Conservation (phyloP, 1,140 invertebrate genomes). For the Dendrolimus punctatus region DNA sequence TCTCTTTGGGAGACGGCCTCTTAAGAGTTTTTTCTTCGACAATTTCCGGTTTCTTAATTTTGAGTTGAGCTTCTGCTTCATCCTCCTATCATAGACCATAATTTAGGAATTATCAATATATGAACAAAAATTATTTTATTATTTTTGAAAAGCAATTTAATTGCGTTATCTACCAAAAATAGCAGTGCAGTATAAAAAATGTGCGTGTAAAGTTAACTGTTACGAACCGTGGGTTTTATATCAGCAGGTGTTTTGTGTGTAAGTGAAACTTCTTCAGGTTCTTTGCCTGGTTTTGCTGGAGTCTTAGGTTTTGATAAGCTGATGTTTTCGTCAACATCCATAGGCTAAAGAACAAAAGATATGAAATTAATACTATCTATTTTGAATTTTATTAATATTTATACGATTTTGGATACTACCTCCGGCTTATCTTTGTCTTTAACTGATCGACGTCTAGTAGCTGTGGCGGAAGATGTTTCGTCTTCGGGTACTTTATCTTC, state of each 20-base stretch:
- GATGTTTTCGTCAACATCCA: conserved; percentile 61
- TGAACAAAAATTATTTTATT: not conserved
- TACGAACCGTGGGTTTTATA: conserved; percentile 62
- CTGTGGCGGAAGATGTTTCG: conserved; percentile 45
- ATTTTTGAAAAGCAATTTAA: conserved; percentile 8
- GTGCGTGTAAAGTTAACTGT: conserved; percentile 7
- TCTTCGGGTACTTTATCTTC: conserved; percentile 50
- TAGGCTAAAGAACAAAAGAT: conserved; percentile 41
- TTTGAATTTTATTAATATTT: conserved; percentile 20
- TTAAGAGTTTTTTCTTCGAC: conserved; percentile 62
- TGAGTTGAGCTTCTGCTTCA: conserved; percentile 58
- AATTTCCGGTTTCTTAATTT: conserved; percentile 62
- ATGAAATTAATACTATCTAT: conserved; percentile 10
- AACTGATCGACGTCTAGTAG: conserved; percentile 48
- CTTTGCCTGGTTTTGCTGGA: conserved; percentile 44
- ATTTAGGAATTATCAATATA: no score
- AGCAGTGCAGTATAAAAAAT: no score
- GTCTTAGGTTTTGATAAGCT: conserved; percentile 51
- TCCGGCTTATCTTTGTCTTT: conserved; percentile 61
- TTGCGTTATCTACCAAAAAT: not conserved
- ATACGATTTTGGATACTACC: conserved; percentile 28
- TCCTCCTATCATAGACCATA: conserved; percentile 38
- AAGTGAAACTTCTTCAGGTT: conserved; percentile 58
- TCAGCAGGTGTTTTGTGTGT: conserved; percentile 66
- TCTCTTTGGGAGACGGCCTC: conserved; percentile 48